Conservation (phyloP, 2,888 invertebrate genomes). For the Drosophila paranaensis region DNA sequence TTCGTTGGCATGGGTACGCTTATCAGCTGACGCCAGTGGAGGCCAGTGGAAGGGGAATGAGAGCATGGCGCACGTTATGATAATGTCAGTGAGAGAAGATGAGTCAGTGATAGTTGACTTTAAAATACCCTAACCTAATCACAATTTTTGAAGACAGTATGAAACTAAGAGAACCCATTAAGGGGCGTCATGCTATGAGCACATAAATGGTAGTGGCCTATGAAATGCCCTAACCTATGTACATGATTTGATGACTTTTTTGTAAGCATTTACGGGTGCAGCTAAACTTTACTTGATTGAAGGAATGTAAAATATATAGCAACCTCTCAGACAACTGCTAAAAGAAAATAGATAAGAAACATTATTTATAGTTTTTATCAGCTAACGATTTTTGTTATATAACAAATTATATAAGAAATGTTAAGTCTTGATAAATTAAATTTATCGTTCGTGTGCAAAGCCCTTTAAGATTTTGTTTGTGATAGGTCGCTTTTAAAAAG, state of each 20-base stretch:
- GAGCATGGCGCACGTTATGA: conserved; percentile 4
- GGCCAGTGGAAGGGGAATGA: not conserved
- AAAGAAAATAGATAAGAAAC: not conserved
- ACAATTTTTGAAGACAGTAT: too few relatives aligned
- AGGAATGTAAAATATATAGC: not conserved
- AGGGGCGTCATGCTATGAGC: too few relatives aligned
- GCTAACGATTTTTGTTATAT: not conserved
- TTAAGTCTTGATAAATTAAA: conserved; percentile 7
- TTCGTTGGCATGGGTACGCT: conserved; percentile 7
- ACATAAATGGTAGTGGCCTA: not conserved
- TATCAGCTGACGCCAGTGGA: conserved; percentile 38
- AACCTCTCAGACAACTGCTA: not conserved
- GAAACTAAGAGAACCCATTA: too few relatives aligned
- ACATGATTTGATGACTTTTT: not conserved
- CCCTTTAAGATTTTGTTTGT: conserved; percentile 1
- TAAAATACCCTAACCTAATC: conserved; percentile 6
- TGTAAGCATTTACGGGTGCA: too few relatives aligned
- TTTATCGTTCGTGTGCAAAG: not conserved
- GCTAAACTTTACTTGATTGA: too few relatives aligned
- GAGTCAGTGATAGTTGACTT: not conserved
- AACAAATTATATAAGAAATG: not conserved
- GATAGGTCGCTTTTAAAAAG: not conserved
- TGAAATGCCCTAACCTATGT: not conserved
- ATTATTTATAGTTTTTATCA: conserved; percentile 7
- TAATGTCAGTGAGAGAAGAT: not conserved